Evolutionary conservation across 2,888 invertebrate genomes (phyloP), one percentile per base, ranked within the genome.

Genomic region (Cyclophora albipunctata): DNA sequence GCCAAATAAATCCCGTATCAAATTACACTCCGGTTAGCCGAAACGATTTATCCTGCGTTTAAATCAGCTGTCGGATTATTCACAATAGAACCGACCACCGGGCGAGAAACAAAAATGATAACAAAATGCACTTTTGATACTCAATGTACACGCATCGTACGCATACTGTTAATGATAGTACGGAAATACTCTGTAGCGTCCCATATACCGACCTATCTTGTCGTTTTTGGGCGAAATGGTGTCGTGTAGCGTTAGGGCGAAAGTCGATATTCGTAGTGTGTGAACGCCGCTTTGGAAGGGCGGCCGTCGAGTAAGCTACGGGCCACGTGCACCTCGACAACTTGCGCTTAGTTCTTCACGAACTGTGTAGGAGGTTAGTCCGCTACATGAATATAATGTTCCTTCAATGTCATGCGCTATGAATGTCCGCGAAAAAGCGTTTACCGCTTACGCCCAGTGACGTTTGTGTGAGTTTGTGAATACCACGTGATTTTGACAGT

Each of bases 341-440:
- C 83, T 87, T 85, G 84, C 86, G 86, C 78, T 79, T 79, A 79
- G 87, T 88, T 88, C 86, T 86, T 86, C 85, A 80, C 85, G 79
- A 86, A 84, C 86, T 79, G 84, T 86, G 86, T 87, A 80, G 84
- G 86, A 85, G 87, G 86, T 78, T 84, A 85, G 86, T 85, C 82
- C 78, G 83, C 79, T 84, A 82, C 81, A 81, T 83, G 84, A 81
- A 72, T 80, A 78, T 78, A 75, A 82, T 81, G 77, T 74, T 76
- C 64, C 70, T 72, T 73, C 72, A 76, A 80, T 78, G 85, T 75
- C 84, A 83, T 82, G 84, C 81, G 86, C 78, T 75, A 62, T 76
- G 70, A 72, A 66, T 69, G 69, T 75, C 68, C 73, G 82, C 80
- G 81, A 75, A 81, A 78, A 82, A 75, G 75, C 78, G 72, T 72